Evolutionary conservation across 1,140 invertebrate species (phyloP).

Genomic region (Saccostrea glomerata): DNA sequence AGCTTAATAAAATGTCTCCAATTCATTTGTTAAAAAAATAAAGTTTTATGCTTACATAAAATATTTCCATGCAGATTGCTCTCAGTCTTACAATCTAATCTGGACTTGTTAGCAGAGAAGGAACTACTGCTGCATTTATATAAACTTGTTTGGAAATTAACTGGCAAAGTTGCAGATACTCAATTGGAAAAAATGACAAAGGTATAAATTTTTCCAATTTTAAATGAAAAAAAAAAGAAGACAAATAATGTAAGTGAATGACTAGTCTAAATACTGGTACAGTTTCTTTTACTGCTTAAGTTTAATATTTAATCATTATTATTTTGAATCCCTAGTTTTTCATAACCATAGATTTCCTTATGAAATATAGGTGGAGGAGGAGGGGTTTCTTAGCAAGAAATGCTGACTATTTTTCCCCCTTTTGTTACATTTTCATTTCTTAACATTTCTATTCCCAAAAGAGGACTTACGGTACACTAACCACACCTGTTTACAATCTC

Average conservation of each 20-base stretch:
- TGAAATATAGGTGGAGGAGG: not conserved
- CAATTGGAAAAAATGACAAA: not conserved
- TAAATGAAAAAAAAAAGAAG: not conserved
- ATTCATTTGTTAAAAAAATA: not conserved
- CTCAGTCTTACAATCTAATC: not conserved
- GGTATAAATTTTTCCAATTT: not conserved
- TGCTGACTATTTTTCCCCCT: not conserved
- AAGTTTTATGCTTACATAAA: not conserved
- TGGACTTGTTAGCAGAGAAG: not conserved
- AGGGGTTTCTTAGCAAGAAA: too few relatives aligned
- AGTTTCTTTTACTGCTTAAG: too few relatives aligned
- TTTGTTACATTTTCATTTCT: not conserved
- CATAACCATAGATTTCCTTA: too few relatives aligned
- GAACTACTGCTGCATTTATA: not conserved
- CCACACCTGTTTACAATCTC: not conserved
- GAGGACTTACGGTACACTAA: not conserved
- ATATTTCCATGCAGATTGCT: not conserved
- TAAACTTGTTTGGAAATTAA: slow-evolving; percentile 12
- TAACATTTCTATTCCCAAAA: not conserved
- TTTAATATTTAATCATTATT: too few relatives aligned
- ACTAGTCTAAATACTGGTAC: too few relatives aligned
- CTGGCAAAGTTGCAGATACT: not conserved
- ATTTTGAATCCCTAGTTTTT: too few relatives aligned
- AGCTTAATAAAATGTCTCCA: too few relatives aligned
- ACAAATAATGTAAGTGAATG: too few relatives aligned